phyloP scores from a whole-genome alignment of 2,113 vertebrate species.

The Panthera leo region DNA sequence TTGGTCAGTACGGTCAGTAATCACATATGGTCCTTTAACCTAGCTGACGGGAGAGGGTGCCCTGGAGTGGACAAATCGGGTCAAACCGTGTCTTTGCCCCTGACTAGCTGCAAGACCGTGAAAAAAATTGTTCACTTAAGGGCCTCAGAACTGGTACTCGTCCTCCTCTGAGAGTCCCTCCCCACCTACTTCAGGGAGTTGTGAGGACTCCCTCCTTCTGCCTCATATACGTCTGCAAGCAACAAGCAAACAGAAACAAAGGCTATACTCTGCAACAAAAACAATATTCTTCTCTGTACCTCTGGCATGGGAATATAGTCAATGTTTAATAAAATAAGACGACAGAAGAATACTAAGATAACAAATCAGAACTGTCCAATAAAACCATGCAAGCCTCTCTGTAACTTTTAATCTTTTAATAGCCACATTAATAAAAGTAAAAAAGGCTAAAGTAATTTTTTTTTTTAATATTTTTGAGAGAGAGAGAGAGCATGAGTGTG shows the following conservation, averaged over 20 bases:
- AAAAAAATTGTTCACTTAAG: background rate
- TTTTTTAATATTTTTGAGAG: no score
- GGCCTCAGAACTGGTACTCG: background rate
- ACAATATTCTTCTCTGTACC: background rate
- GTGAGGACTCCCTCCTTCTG: background rate
- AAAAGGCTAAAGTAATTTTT: background rate
- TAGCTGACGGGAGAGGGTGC: background rate
- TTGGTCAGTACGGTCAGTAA: background rate
- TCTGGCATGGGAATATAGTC: background rate
- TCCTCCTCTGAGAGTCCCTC: background rate
- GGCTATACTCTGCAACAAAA: background rate
- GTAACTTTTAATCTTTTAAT: background rate
- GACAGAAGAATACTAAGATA: background rate
- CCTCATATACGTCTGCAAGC: background rate
- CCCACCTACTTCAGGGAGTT: background rate
- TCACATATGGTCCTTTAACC: background rate
- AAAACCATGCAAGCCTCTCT: background rate
- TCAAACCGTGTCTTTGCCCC: background rate
- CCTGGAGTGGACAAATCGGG: accelerated
- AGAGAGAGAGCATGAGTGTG: no score
- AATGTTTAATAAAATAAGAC: background rate
- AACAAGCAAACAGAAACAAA: background rate
- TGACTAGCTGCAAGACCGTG: background rate
- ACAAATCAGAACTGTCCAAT: background rate
- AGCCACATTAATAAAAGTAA: background rate